Evolutionary conservation across 2,888 invertebrate genomes (phyloP), one percentile per base, ranked within the genome.

Genomic region (Glyphotaelius pellucidus): DNA sequence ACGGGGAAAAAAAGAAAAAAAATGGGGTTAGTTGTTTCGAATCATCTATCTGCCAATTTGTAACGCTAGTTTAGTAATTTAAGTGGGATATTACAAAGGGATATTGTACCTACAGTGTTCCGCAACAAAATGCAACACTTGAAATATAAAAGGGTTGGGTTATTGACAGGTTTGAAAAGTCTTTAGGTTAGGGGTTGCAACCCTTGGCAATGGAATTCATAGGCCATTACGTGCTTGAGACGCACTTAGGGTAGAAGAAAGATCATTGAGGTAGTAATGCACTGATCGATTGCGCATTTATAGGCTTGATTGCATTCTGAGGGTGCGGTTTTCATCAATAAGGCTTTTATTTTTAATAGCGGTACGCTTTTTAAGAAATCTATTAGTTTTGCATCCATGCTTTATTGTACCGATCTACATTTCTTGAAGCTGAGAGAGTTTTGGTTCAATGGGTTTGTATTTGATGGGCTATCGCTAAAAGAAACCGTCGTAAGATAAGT

Each of bases 141-240:
- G 90, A 90, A 84, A 79, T 35, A 90, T 32, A 87, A 80, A 80
- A 31, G 80, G 90, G 32, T 35, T 30, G 83, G 3, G 52, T 14
- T 84, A 81, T 67, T 90, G 90, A 90, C 90, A 90, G 85, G 85
- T 90, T 90, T 90, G 30, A 67, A 35, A 90, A 84, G 81, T 79
- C 85, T 84, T 90, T 81, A 47, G 81, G 67, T 67, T 67, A 86
- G 35, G 90, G 90, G 90, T 79, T 42, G 67, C 47, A 88, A 91
- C 91, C 91, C 91, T 80, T 91, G 15, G 15, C 32, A 38, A 30
- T 42, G 79, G 88, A 67, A 91, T 87, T 87, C 91, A 87, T 79
- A 80, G 30, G 32, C 87, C 87, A 91, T 91, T 91, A 91, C 11
- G 35, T 87, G n/a, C 91, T 91, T 32, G 91, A 91, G 91, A 91